These are phyloP conservation scores for Megalopta genalis DNA, from an alignment of 1,140 invertebrate genomes.

Conservation along the genomic window DNA sequence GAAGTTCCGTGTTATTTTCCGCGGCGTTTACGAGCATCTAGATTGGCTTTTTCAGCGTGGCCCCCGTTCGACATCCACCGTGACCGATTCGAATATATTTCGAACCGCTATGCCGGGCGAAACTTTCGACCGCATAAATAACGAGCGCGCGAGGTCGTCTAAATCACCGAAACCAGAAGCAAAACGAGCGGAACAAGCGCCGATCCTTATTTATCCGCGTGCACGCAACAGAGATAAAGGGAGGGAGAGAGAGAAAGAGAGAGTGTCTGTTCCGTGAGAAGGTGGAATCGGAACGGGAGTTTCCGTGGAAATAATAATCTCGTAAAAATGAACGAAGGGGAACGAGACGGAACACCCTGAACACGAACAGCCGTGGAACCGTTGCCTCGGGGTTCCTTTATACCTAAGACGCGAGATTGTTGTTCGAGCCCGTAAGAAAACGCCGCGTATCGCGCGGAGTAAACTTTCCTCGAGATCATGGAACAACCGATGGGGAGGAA, in stretches of 20 bases:
- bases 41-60: neutral
- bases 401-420: too few species aligned
- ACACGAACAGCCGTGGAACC: neutral
- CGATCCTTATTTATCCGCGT: neutral
- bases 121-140: slow-evolving; percentile 6
- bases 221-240: too few species aligned
- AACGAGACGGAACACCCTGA: neutral
- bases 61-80: neutral
- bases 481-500: too few species aligned
- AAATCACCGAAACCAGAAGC: neutral
- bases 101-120: neutral
- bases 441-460: too few species aligned
- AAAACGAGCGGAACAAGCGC: neutral
- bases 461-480: too few species aligned
- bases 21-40: neutral
- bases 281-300: neutral
- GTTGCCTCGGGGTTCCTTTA: too few species aligned
- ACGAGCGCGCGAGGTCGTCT: neutral
- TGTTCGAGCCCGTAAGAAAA: too few species aligned
- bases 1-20: neutral
- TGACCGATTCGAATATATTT: neutral
- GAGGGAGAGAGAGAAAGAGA: too few species aligned
- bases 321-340: neutral
- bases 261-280: neutral
- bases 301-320: neutral